These are phyloP conservation scores for Euspilapteryx auroguttella DNA, from an alignment of 2,888 invertebrate species.

Conservation along the genomic window DNA sequence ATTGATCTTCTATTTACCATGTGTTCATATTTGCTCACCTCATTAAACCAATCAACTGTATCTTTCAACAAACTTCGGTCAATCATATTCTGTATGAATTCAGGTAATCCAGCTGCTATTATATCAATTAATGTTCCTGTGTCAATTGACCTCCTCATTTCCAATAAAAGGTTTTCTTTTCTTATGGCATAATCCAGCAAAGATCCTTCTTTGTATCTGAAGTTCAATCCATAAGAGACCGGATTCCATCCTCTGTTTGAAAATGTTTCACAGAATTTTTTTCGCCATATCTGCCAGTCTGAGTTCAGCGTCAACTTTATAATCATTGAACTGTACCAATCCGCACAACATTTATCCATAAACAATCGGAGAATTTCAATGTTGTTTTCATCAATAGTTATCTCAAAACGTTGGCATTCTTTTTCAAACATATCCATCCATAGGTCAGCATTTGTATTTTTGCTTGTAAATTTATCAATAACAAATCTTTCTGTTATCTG, in stretches of 20 bases:
- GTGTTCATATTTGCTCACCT: neutral
- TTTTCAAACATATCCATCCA: constrained; percentile 1
- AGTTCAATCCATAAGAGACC: neutral
- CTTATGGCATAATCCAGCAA: constrained; percentile 3
- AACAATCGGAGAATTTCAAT: neutral
- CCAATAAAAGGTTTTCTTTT: neutral
- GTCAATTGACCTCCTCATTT: constrained; percentile 4
- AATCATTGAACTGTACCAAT: constrained; percentile 1
- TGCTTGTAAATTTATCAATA: constrained; percentile 3
- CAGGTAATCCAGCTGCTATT: constrained; percentile 6
- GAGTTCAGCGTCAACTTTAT: constrained; percentile 1
- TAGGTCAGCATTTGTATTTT: neutral
- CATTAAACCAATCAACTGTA: neutral
- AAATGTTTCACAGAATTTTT: neutral
- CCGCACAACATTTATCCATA: neutral
- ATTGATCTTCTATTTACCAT: neutral
- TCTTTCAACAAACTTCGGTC: constrained; percentile 1
- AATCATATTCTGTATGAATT: constrained; percentile 4
- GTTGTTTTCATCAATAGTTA: neutral
- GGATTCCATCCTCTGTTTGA: neutral
- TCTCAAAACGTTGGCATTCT: neutral
- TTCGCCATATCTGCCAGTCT: neutral
- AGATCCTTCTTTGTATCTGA: constrained; percentile 2
- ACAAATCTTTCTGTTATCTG: constrained; percentile 1
- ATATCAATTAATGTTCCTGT: constrained; percentile 4